phyloP scores from a whole-genome alignment of 2,797 vertebrate species.

The Chloroceryle inda region DNA sequence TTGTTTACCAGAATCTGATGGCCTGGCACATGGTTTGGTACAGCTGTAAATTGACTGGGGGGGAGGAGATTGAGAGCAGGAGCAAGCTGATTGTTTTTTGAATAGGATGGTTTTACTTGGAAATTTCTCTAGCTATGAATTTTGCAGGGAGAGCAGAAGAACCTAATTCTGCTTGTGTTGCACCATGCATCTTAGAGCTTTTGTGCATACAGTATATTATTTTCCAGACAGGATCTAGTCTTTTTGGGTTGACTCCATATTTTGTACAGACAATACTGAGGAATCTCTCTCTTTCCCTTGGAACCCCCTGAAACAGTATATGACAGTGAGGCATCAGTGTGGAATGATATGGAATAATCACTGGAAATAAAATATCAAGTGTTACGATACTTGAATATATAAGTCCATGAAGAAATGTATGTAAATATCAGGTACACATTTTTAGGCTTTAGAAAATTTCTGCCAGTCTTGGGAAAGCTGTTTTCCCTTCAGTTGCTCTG shows the following conservation, averaged over 20 bases:
- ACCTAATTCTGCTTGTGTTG: not conserved
- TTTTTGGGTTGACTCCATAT: not conserved
- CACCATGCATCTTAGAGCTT: not conserved
- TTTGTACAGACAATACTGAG: not conserved
- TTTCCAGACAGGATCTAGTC: not conserved
- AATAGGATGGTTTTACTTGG: not conserved
- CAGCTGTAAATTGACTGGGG: slow-evolving; percentile 24
- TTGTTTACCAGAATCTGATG: slow-evolving; percentile 41
- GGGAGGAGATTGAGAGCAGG: not conserved
- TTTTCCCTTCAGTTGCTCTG: not conserved
- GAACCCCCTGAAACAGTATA: not conserved
- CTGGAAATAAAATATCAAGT: not conserved
- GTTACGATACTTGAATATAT: not conserved
- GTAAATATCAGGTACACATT: not conserved
- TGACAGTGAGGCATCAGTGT: not conserved
- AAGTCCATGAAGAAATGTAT: not conserved
- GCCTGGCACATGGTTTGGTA: slow-evolving; percentile 22
- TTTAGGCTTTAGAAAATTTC: not conserved
- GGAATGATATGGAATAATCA: not conserved
- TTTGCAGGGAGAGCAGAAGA: not conserved
- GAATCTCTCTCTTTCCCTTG: not conserved
- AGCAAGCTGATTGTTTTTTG: not conserved
- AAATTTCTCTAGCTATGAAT: not conserved
- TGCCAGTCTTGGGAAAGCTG: not conserved
- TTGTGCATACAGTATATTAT: not conserved